Base-by-base conservation (phyloP, 2,888 invertebrate genomes). In the Mesopsocus fuscifrons region DNA sequence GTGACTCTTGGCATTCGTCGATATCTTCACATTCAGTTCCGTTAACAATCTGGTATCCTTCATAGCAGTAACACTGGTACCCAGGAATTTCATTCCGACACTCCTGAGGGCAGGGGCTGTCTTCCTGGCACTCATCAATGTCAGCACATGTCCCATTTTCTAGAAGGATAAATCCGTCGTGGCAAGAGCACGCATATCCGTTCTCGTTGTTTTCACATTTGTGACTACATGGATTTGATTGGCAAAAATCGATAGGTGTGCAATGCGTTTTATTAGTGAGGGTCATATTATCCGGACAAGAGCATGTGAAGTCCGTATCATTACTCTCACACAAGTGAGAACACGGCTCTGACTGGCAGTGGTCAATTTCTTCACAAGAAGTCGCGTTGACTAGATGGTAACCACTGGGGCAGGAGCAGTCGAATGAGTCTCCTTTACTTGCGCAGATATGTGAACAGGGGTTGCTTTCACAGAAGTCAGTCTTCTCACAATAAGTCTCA, bases 381-480 rank as follows among this genome's bases (percentile, higher is more conserved):
- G 31, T 33, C 23, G 44, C 34, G 31, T 34, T 40, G 11, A 18
- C 18, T 16, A 58, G 46, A 31, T 53, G 54, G 50, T 64, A 46
- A 2, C 50, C 51, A 6, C 47, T 45, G 3, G 51, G 50, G 16
- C 51, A 52, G 34, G 44, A 33, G 44, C 52, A 52, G 45, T 50
- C 49, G 35, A 49, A 48, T 1, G 48, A 64, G 15, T 72, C 71
- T 21, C 63, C 62, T 0, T 71, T 67, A 54, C 74, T 73, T 49
- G 66, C 60, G 53, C 75, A 76, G 41, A 59, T 58, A 47, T 73
- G 72, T 13, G 67, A 66, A 54, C 75, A 75, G 18, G 45, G 44
- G 54, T 60, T 44, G 42, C 64, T 67, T 1, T 54, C 54, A 50
- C 74, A 74, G 49, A 72, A 68, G 57, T 71, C 66, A 45, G 62